Percentiles rank a stretch among this genome's conserved stretches.
Conservation (phyloP, 1,140 invertebrate species). For the Anastrepha ludens region DNA sequence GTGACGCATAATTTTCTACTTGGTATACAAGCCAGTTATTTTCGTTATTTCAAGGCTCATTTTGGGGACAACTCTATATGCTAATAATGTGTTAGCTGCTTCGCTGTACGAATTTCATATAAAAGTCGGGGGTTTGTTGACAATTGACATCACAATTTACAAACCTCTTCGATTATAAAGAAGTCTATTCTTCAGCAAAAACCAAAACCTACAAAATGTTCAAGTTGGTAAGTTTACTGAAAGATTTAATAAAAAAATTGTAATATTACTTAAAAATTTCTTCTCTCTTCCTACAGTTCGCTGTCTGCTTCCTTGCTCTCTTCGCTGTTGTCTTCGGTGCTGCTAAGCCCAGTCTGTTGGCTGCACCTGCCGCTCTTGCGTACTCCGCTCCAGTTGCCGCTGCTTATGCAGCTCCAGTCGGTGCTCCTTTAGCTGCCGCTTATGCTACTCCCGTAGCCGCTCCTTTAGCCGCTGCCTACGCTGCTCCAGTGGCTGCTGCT, state of each 20-base stretch:
- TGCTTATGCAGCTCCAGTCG: neutral
- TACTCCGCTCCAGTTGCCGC: slow-evolving; percentile 63
- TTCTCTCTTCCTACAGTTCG: neutral
- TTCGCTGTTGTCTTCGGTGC: slow-evolving; percentile 61
- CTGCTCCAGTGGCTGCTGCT: slow-evolving; percentile 56
- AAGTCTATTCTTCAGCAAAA: neutral
- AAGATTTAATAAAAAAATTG: no score
- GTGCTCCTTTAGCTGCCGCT: slow-evolving; percentile 61
- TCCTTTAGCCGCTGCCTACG: slow-evolving; percentile 60
- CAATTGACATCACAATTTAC: neutral
- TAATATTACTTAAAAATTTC: slow-evolving; percentile 36
- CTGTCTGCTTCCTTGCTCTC: slow-evolving; percentile 27
- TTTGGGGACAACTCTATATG: slow-evolving; percentile 51
- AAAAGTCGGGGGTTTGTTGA: neutral
- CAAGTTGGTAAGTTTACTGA: slow-evolving; percentile 47
- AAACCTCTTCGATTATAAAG: neutral
- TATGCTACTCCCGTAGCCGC: slow-evolving; percentile 58
- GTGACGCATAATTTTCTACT: neutral
- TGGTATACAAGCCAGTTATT: neutral
- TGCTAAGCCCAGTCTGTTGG: slow-evolving; percentile 54
- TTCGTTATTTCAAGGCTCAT: slow-evolving; percentile 24
- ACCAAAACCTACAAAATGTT: slow-evolving; percentile 52
- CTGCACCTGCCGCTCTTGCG: slow-evolving; percentile 34
- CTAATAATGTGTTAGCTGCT: slow-evolving; percentile 59
- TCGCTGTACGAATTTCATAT: slow-evolving; percentile 51